Evolutionary conservation across 2,888 invertebrate species (phyloP), one percentile per base, ranked within the genome.

Genomic region (Ophion ellenae): DNA sequence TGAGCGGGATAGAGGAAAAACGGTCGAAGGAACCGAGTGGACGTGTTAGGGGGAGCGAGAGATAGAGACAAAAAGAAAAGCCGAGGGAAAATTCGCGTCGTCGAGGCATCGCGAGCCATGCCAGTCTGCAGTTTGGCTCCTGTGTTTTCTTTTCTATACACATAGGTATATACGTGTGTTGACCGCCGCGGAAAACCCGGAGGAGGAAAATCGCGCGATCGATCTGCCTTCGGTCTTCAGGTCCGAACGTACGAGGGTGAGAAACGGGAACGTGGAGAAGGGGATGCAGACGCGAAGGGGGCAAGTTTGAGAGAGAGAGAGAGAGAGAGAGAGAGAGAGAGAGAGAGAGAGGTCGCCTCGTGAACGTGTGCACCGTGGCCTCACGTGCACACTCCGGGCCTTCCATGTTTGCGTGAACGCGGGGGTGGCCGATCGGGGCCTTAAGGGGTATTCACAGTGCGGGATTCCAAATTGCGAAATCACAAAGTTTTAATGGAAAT

Each of bases 141-240:
- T 45, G 59, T 77, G 69, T 84, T 67, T 83, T 78, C 80, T 84
- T 85, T 61, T 45, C 61, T 85, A 73, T 79, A 73, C 20, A 57
- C 82, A 40, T n/a, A 24, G 14, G 63, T 17, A 40, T 76, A 76
- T 84, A 82, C 71, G 75, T 83, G 81, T 91, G 92, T 91, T 92
- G 92, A 92, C 92, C 93, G 91, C 81, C 85, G 93, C 90, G 92
- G 93, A 93, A 93, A 93, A 93, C 91, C 93, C 92, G 91, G 93
- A 92, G 93, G 92, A 93, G 93, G 93, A 93, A 93, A 93, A 93
- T 93, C 93, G 91, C 90, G 91, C 93, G 93, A 93, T 93, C 93
- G 93, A 93, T 93, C 93, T 93, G 92, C 92, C 92, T 93, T 93
- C 92, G 93, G 93, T 92, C 93, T 91, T 92, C 92, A 91, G 92